These are phyloP conservation scores for Macrotis lagotis DNA, from an alignment of 2,113 vertebrate genomes.

Conservation along the genomic window DNA sequence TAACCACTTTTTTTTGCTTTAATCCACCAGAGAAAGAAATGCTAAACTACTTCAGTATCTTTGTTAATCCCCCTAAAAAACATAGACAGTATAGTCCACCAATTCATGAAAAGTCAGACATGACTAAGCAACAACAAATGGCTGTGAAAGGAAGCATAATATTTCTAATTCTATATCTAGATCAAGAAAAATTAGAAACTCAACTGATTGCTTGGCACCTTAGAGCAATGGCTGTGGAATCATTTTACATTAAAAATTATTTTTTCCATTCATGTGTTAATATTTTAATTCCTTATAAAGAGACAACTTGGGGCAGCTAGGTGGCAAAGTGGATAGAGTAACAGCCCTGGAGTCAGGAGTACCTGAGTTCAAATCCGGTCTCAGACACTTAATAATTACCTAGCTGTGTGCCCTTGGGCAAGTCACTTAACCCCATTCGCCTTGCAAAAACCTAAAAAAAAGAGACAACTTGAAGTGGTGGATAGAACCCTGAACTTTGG, in stretches of 20 bases:
- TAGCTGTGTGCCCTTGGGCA: too few relatives aligned
- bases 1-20: not conserved
- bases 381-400: too few relatives aligned
- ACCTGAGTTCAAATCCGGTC: too few relatives aligned
- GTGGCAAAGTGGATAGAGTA: too few relatives aligned
- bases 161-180: not conserved
- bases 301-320: not conserved
- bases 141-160: not conserved
- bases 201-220: not conserved
- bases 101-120: not conserved
- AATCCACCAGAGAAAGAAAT: not conserved
- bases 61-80: not conserved
- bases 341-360: too few relatives aligned
- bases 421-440: too few relatives aligned
- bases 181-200: not conserved
- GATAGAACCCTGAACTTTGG: not conserved
- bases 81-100: not conserved
- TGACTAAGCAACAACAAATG: not conserved
- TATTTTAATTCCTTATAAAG: not conserved
- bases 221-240: not conserved
- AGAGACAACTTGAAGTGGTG: not conserved
- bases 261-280: not conserved
- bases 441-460: too few relatives aligned
- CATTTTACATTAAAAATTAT: not conserved
- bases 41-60: not conserved